phyloP scores from a whole-genome alignment of 2,888 invertebrate species.

The Oligia strigilis region DNA sequence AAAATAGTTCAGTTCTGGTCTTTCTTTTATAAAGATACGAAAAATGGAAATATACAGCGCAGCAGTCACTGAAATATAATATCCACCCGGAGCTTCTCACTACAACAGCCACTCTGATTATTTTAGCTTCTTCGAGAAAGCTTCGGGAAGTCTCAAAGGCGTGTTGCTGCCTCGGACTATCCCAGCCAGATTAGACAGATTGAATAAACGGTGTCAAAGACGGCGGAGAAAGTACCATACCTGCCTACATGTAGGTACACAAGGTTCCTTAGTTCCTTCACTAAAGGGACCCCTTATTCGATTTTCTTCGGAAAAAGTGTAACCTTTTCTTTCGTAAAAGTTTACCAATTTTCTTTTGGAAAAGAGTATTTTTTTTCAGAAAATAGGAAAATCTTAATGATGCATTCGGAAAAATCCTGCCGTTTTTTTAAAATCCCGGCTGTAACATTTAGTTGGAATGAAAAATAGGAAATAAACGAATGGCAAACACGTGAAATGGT shows the following conservation, averaged over 20 bases:
- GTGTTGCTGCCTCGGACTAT: conserved; percentile 36
- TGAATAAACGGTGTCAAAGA: conserved; percentile 58
- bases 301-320: conserved; percentile 43
- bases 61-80: not conserved
- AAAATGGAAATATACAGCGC: not conserved
- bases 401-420: not conserved
- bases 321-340: conserved; percentile 2
- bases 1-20: not conserved
- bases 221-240: conserved; percentile 6
- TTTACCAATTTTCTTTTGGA: conserved; percentile 11
- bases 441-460: conserved; percentile 7
- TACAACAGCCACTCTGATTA: conserved; percentile 33
- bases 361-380: not conserved
- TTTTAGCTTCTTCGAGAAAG: conserved; percentile 34
- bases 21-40: not conserved
- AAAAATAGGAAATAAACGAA: conserved; percentile 38
- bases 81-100: not conserved
- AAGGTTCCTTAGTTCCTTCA: not conserved
- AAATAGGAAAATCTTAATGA: conserved; percentile 2
- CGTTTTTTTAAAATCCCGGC: conserved; percentile 1
- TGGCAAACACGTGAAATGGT: conserved; percentile 47
- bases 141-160: conserved; percentile 44
- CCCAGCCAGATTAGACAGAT: conserved; percentile 56
- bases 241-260: conserved; percentile 21
- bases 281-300: conserved; percentile 40